Conservation (phyloP, 92 coral and sea anemone species). For the Epizoanthus ramosus region DNA sequence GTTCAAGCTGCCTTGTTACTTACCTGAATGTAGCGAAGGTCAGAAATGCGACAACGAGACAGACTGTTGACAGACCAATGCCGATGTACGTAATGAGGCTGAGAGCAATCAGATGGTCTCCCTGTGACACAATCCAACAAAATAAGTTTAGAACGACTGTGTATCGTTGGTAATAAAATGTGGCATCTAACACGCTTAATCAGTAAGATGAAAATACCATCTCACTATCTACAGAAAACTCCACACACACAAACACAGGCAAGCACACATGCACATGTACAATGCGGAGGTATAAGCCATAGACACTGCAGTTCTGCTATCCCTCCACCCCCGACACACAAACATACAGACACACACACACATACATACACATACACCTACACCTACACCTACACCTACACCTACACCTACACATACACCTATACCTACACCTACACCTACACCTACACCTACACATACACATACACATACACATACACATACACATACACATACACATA, state of each 20-base stretch:
- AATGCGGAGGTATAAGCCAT: no score
- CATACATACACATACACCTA: no score
- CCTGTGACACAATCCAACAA: slow-evolving; percentile 47
- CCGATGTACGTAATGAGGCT: slow-evolving; percentile 85
- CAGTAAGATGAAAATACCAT: slow-evolving; percentile 26
- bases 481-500: no score
- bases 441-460: no score
- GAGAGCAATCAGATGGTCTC: slow-evolving; percentile 81
- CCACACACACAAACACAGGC: slow-evolving; percentile 43
- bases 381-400: no score
- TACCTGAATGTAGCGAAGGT: slow-evolving; percentile 88
- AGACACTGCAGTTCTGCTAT: no score
- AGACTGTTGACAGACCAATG: slow-evolving; percentile 72
- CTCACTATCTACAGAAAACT: neutral
- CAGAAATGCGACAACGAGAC: slow-evolving; percentile 80
- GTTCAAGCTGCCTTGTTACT: neutral
- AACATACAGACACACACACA: no score
- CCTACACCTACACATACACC: neutral
- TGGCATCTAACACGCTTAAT: no score
- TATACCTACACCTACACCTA: no score
- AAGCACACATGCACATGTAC: neutral
- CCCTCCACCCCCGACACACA: no score
- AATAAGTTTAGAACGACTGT: neutral
- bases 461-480: no score
- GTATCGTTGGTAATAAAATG: no score